Evolutionary conservation across 2,113 vertebrate genomes (phyloP).

Genomic region (Oryzias javanicus): DNA sequence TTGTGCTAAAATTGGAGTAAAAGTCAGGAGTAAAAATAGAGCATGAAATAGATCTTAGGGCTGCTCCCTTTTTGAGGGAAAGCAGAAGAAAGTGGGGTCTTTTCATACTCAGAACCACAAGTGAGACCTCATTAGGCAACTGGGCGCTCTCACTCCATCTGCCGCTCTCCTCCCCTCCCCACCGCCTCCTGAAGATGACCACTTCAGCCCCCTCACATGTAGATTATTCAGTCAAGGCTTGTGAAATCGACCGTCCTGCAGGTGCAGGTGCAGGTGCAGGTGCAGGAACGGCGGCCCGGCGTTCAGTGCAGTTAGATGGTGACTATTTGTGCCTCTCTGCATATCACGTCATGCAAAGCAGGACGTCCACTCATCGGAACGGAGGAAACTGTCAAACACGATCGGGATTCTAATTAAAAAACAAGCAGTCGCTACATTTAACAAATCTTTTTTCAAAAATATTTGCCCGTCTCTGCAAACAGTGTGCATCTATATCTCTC

Average conservation of each 20-base stretch:
- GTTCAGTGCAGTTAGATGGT: conserved; percentile 18
- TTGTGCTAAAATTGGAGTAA: conserved; percentile 77
- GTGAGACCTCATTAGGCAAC: conserved; percentile 71
- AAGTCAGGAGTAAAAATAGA: conserved; percentile 78
- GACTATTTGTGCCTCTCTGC: conserved; percentile 6
- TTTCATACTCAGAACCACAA: conserved; percentile 52
- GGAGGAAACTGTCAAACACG: background rate
- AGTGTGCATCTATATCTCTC: conserved; percentile 36
- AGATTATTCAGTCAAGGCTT: conserved; percentile 19
- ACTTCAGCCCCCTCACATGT: conserved; percentile 48
- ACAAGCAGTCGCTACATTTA: conserved; percentile 19
- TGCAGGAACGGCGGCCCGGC: background rate
- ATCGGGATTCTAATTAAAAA: conserved; percentile 10
- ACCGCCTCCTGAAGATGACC: conserved; percentile 56
- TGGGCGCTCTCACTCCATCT: conserved; percentile 65
- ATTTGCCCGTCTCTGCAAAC: conserved; percentile 70
- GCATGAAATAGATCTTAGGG: conserved; percentile 80
- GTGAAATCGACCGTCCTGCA: conserved; percentile 7
- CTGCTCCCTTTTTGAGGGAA: conserved; percentile 72
- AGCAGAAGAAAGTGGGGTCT: conserved; percentile 54
- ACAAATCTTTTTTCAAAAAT: conserved; percentile 37
- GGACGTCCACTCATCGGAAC: background rate
- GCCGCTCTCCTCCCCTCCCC: conserved; percentile 48
- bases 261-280: conserved; percentile 20
- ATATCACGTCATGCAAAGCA: conserved; percentile 44